These are phyloP conservation scores for Anas capensis DNA, from an alignment of 2,797 vertebrate genomes.

Conservation along the genomic window DNA sequence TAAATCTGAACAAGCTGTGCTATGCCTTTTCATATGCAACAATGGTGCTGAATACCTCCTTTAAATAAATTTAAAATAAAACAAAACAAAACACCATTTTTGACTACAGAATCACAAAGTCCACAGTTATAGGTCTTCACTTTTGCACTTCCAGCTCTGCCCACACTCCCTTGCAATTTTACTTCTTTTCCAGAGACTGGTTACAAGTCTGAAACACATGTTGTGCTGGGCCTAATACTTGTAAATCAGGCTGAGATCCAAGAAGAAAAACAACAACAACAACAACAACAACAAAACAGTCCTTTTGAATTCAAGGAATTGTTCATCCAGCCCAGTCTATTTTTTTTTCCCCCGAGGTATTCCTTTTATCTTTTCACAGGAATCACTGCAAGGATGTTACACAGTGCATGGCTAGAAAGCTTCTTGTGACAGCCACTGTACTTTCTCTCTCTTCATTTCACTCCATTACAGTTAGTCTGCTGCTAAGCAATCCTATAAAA, in stretches of 20 bases:
- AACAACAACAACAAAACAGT: not conserved
- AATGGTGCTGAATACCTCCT: not conserved
- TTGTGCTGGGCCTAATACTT: not conserved
- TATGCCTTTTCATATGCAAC: not conserved
- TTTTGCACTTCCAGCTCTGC: not conserved
- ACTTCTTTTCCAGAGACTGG: not conserved
- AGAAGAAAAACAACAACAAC: not conserved
- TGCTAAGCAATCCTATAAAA: not conserved
- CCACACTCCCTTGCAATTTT: not conserved
- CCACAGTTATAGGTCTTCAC: not conserved
- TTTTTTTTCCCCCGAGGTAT: not conserved
- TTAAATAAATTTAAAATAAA: not conserved
- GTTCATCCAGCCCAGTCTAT: not conserved
- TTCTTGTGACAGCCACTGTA: not conserved
- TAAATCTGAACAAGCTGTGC: not conserved
- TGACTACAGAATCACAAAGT: not conserved
- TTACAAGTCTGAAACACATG: not conserved
- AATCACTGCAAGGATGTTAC: not conserved
- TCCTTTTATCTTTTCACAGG: not conserved
- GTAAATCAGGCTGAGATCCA: not conserved
- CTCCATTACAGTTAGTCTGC: not conserved
- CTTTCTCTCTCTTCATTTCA: not conserved
- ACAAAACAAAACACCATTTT: not conserved
- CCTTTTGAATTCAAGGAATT: not conserved
- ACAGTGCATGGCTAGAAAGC: not conserved